Evolutionary conservation across 2,888 invertebrate genomes (phyloP), one percentile per base, ranked within the genome.

Genomic region (Acronicta leporina): DNA sequence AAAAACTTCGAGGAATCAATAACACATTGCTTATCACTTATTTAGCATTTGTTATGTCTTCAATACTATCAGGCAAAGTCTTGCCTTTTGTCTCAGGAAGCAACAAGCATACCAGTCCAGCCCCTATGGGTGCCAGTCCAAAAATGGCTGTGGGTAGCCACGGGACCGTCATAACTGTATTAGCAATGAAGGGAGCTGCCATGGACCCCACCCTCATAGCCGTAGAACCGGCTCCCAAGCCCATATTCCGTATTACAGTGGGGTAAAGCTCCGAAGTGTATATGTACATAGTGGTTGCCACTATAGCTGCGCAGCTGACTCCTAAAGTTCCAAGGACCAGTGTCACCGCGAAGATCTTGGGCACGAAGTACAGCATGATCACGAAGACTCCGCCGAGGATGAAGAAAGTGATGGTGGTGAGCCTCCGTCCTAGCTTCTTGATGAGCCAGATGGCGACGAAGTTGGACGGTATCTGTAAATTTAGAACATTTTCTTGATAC

Each of bases 201-300:
- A 98, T 97, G 0, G 98, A 98, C 0, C 98, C 98, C 14, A 98
- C 85, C 68, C 98, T 95, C 56, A 98, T 98, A 43, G 96, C 95
- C 94, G 97, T 97, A 0, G 98, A 98, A 51, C 97, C 96, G 0
- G 96, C 95, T 0, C 98, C 98, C 83, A 98, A 96, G 0, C 97
- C 98, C 83, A 97, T 96, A 79, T 98, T 98, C 13, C 98, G 95
- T 0, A 98, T 96, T 0, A 98, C 97, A 0, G 98, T 98, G 0
- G 98, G 98, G 83, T 97, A 98, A 7, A 98, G 85, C 86, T 98
- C 98, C 0, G 98, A 97, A 0, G 97, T 96, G 87, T 97, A 98
- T 9, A 98, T 96, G 85, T 98, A 98, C 10, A 97, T 96, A 1
- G 97, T 96, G 0, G 97, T 96, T 73, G 98, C 98, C 0, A 96